Evolutionary conservation across 2,113 vertebrate genomes (phyloP), one percentile per base, ranked within the genome.

Genomic region (Butorides virescens): DNA sequence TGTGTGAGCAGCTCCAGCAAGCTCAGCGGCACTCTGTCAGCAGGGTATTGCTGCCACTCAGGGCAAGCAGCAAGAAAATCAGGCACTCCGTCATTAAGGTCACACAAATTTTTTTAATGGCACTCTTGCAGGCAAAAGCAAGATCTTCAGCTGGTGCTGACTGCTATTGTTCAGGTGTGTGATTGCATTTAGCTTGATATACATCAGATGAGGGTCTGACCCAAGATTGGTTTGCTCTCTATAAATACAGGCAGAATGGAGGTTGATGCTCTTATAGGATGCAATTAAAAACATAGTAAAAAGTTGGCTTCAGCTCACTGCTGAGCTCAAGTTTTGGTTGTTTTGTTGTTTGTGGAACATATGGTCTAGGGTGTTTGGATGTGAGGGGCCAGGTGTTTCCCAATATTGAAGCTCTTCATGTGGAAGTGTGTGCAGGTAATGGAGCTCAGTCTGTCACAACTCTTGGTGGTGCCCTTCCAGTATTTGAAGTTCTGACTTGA

Each of bases 401-500:
- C 71, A 72, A 19, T 74, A 73, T 30, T 52, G 76, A 87, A 88
- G 66, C 73, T 82, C 62, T 84, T 91, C 8, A 0, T 93, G 87
- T 94, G 86, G 83, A 94, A 85, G 85, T 21, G 30, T 55, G 85
- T 63, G n/a, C 70, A 96, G 90, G 49, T 95, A 91, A 49, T 34
- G 88, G 83, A 87, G 70, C 86, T 91, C 34, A 10, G 42, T 46
- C 72, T 84, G 74, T 95, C 78, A 52, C 83, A 80, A 13, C 61
- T 59, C 44, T 76, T 61, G 42, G 36, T 86, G 55, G 61, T 77
- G 86, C 55, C 90, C 66, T 42, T 75, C 42, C 53, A 52, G 68
- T 7, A 1, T 96, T 93, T 92, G 85, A 94, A 96, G 72, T 80
- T 83, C 49, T 94, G 72, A 90, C 78, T 92, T 96, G 91, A 95